phyloP scores from a whole-genome alignment of 2,888 invertebrate genomes.

The Drosophila ustulata region DNA sequence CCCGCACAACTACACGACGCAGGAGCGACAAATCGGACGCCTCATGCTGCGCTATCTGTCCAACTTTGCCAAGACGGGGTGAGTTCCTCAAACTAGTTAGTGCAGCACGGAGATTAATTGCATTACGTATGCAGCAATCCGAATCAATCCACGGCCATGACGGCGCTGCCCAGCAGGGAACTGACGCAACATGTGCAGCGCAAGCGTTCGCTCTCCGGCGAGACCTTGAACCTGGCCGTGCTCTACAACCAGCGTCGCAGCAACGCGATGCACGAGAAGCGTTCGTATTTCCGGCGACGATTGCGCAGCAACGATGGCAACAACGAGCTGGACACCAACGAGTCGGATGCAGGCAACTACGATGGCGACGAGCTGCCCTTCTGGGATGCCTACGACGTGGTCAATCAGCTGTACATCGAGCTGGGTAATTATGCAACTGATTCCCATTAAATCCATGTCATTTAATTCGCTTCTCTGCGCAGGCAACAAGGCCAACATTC shows the following conservation, averaged over 20 bases:
- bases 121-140: slow-evolving; percentile 75
- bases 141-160: slow-evolving; percentile 72
- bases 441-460: neutral
- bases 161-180: slow-evolving; percentile 33
- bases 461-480: neutral
- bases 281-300: slow-evolving; percentile 70
- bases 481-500: slow-evolving; percentile 91
- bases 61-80: slow-evolving; percentile 96
- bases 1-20: slow-evolving; percentile 92
- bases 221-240: slow-evolving; percentile 78
- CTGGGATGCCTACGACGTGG: slow-evolving; percentile 96
- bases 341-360: slow-evolving; percentile 63
- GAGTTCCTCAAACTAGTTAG: slow-evolving; percentile 76
- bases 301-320: slow-evolving; percentile 73
- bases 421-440: slow-evolving; percentile 86
- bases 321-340: slow-evolving; percentile 32
- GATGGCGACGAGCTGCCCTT: slow-evolving; percentile 87
- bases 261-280: slow-evolving; percentile 81
- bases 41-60: slow-evolving; percentile 93
- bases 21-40: slow-evolving; percentile 91
- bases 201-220: slow-evolving; percentile 41
- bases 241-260: slow-evolving; percentile 81
- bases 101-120: neutral
- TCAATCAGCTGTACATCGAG: slow-evolving; percentile 95
- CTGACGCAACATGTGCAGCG: slow-evolving; percentile 39